Percentiles rank a stretch among this genome's conserved stretches.
phyloP scores from a whole-genome alignment of 2,113 vertebrate species.

The Pachycephala philippinensis region DNA sequence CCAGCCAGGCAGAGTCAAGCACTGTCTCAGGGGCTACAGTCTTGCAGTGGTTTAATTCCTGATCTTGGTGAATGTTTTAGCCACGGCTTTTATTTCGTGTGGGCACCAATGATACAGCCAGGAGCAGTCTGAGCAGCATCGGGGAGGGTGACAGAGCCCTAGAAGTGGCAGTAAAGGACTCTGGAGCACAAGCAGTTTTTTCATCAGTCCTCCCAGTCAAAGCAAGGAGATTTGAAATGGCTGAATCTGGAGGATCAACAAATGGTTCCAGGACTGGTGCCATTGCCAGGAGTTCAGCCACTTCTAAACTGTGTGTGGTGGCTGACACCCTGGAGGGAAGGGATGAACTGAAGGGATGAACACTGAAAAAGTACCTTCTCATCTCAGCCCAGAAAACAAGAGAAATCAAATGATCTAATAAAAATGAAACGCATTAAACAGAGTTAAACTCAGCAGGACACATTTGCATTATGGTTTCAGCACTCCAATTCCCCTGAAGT shows the following conservation, averaged over 20 bases:
- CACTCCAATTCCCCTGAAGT: not conserved
- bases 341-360: not conserved
- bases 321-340: not conserved
- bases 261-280: not conserved
- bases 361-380: not conserved
- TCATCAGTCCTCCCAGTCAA: not conserved
- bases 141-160: not conserved
- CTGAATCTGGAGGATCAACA: not conserved
- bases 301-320: not conserved
- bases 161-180: not conserved
- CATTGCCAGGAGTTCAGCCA: not conserved
- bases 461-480: not conserved
- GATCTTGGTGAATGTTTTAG: not conserved
- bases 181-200: not conserved
- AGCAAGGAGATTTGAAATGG: not conserved
- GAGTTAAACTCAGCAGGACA: not conserved
- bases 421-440: not conserved
- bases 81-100: not conserved
- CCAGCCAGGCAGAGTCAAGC: not conserved
- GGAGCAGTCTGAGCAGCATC: not conserved
- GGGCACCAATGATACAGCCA: not conserved
- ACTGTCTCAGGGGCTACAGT: not conserved
- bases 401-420: not conserved
- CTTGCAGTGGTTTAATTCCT: not conserved
- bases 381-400: not conserved